Percentiles rank a stretch among this genome's conserved stretches.
Conservation (phyloP, 2,113 vertebrate genomes). For the Lipotes vexillifer region DNA sequence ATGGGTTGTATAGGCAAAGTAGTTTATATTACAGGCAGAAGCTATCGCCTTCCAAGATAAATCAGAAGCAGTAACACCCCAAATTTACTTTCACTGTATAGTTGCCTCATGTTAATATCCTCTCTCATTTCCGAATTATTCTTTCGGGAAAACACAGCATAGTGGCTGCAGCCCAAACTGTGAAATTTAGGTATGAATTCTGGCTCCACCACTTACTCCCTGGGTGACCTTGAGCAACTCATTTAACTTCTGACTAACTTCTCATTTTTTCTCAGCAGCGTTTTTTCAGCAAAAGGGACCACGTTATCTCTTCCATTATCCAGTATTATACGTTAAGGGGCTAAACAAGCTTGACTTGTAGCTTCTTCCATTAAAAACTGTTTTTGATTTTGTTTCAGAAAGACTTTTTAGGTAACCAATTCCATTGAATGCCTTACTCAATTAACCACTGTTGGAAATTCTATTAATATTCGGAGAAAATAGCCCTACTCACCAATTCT, state of each 20-base stretch:
- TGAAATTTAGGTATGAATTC: neutral
- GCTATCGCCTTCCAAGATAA: neutral
- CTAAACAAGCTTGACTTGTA: neutral
- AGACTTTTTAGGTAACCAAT: neutral
- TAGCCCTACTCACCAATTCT: neutral
- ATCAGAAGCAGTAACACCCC: neutral
- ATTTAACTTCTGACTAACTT: neutral
- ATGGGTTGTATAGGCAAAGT: neutral
- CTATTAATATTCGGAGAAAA: neutral
- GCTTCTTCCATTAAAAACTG: neutral
- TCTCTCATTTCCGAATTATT: neutral
- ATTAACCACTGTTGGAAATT: neutral
- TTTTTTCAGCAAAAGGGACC: neutral
- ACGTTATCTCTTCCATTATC: neutral
- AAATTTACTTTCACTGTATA: slow-evolving; percentile 7
- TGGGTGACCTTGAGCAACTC: neutral
- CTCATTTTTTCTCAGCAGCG: neutral
- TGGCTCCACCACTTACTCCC: neutral
- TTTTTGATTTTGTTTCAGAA: slow-evolving; percentile 17
- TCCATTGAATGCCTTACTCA: neutral
- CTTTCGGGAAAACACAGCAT: neutral
- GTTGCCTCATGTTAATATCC: neutral
- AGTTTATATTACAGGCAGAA: slow-evolving; percentile 19
- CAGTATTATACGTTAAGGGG: neutral
- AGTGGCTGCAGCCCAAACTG: neutral